phyloP scores from a whole-genome alignment of 2,797 vertebrate genomes.

The Poeciliopsis presidionis region DNA sequence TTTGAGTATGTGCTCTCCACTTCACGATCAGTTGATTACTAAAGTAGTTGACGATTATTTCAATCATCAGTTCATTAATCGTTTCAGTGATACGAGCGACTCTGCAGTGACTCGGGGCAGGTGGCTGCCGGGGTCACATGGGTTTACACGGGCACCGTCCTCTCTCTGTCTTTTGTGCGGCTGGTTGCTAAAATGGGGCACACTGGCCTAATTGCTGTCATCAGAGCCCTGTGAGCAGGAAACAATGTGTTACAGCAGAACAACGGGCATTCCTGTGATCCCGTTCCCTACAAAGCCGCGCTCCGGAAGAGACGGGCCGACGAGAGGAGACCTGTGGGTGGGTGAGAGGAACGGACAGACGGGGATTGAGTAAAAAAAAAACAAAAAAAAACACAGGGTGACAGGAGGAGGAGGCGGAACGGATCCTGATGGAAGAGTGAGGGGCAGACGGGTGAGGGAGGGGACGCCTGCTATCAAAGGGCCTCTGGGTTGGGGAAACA shows the following conservation, averaged over 20 bases:
- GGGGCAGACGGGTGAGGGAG: constrained; percentile 58
- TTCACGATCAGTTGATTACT: too few relatives aligned
- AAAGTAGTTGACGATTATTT: too few relatives aligned
- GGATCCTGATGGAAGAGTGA: constrained; percentile 66
- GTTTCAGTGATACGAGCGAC: neutral
- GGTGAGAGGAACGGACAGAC: constrained; percentile 9
- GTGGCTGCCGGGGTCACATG: constrained; percentile 23
- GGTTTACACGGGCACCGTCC: constrained; percentile 40
- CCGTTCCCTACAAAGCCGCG: constrained; percentile 48
- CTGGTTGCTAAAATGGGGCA: constrained; percentile 65
- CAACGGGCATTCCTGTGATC: constrained; percentile 69
- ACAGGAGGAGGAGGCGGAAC: constrained; percentile 35
- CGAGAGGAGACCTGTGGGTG: constrained; percentile 24
- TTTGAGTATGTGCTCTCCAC: too few relatives aligned
- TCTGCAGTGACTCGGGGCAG: neutral
- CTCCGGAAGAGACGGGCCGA: constrained; percentile 36
- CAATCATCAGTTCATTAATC: too few relatives aligned
- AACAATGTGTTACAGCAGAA: constrained; percentile 75
- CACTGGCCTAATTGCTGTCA: constrained; percentile 75
- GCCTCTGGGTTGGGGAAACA: constrained; percentile 76
- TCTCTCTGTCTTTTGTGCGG: constrained; percentile 26
- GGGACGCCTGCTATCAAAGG: constrained; percentile 76
- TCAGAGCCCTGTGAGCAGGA: constrained; percentile 71
- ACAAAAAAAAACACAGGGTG: constrained; percentile 5
- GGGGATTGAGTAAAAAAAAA: neutral